A percentile compares a stretch with the other conserved stretches of the same genome.
Evolutionary conservation across 2,888 invertebrate species (phyloP).

Genomic region (Apamea crenata): DNA sequence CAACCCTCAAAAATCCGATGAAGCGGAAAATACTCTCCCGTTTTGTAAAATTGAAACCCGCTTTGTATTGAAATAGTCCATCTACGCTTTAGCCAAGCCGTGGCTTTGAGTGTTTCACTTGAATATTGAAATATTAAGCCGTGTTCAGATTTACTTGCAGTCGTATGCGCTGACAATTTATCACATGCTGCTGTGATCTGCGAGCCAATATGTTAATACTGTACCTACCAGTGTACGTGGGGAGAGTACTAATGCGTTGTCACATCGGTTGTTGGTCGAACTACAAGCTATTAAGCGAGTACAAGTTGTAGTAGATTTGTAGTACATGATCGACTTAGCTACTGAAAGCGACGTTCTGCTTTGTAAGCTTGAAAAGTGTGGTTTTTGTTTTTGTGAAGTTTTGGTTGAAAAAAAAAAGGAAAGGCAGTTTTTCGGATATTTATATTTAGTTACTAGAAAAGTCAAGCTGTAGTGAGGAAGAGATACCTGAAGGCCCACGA

Average conservation of each 20-base stretch:
- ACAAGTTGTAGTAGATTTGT: constrained; percentile 36
- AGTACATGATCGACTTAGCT: constrained; percentile 14
- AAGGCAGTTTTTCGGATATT: not conserved
- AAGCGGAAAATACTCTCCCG: constrained; percentile 48
- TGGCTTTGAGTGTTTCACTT: constrained; percentile 47
- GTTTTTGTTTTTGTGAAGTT: too few relatives aligned
- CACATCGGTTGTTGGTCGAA: constrained; percentile 12
- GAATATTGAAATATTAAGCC: constrained; percentile 62
- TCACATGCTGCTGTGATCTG: constrained; percentile 48
- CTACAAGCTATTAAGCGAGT: constrained; percentile 28
- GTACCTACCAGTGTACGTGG: constrained; percentile 45
- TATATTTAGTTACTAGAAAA: not conserved
- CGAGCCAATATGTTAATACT: constrained; percentile 52
- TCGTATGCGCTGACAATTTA: constrained; percentile 46
- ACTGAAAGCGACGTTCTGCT: not conserved
- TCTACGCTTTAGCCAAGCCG: constrained; percentile 32
- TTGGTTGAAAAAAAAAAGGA: not conserved
- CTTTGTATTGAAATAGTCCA: constrained; percentile 50
- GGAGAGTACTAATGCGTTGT: constrained; percentile 21
- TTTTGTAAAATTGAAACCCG: constrained; percentile 52
- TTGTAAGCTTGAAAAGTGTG: not conserved
- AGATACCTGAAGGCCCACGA: not conserved
- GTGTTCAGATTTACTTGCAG: constrained; percentile 52
- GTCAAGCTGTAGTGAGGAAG: not conserved
- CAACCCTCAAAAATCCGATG: constrained; percentile 20